Conservation (phyloP, 2,888 invertebrate species). For the Axea sp. region DNA sequence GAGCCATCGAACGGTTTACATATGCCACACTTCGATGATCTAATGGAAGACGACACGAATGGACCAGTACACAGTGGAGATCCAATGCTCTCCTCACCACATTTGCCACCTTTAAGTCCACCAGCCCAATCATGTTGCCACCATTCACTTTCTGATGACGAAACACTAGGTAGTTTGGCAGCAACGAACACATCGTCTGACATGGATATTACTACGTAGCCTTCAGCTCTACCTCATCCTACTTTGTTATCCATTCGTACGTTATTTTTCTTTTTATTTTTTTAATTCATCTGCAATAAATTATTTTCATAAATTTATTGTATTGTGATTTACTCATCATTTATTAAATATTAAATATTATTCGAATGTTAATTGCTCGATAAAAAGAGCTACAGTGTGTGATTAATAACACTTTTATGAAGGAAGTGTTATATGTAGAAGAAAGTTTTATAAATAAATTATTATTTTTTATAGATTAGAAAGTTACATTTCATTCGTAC, state of each 20-base stretch:
- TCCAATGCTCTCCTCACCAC: slow-evolving; percentile 83
- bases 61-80: slow-evolving; percentile 83
- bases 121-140: slow-evolving; percentile 74
- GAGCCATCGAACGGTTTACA: slow-evolving; percentile 80
- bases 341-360: no score
- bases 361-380: no score
- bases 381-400: no score
- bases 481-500: no score
- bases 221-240: slow-evolving; percentile 58
- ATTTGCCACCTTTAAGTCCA: slow-evolving; percentile 79
- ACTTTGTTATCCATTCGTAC: slow-evolving; percentile 3
- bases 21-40: slow-evolving; percentile 84
- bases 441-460: no score
- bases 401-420: background rate
- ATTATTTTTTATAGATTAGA: no score
- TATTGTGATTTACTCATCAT: no score
- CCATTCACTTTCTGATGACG: slow-evolving; percentile 76
- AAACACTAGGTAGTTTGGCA: slow-evolving; percentile 75
- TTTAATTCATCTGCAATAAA: no score
- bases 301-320: no score
- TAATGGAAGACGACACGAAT: slow-evolving; percentile 85
- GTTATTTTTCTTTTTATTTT: no score
- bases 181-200: slow-evolving; percentile 77
- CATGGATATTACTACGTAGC: slow-evolving; percentile 78
- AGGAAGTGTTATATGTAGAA: background rate